Conservation (phyloP, 2,888 invertebrate genomes). For the Hololepta plana region DNA sequence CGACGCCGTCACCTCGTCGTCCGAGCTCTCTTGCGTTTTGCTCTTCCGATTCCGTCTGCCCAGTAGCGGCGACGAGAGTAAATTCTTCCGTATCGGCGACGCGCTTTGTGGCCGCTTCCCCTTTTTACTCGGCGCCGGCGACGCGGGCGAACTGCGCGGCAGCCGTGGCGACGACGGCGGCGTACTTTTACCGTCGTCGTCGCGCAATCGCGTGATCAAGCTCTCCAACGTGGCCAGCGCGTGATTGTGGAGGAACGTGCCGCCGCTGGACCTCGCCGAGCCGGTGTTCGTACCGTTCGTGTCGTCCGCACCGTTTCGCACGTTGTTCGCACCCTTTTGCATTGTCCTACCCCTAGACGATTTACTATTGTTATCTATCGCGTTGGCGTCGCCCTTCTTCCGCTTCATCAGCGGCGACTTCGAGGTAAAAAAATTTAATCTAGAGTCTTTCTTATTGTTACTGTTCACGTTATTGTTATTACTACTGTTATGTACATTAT, state of each 20-base stretch:
- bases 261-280: conserved; percentile 12
- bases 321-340: conserved; percentile 17
- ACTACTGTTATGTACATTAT: conserved; percentile 13
- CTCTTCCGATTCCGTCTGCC: conserved; percentile 57
- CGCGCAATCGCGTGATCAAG: conserved; percentile 35
- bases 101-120: conserved; percentile 59
- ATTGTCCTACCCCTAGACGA: conserved; percentile 12
- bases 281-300: conserved; percentile 8
- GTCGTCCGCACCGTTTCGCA: conserved; percentile 8
- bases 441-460: conserved; percentile 19
- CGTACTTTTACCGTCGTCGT: conserved; percentile 32
- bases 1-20: conserved; percentile 49
- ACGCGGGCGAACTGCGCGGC: conserved; percentile 60
- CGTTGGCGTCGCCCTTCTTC: conserved; percentile 23
- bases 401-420: conserved; percentile 24
- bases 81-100: conserved; percentile 59
- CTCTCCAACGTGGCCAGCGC: conserved; percentile 39
- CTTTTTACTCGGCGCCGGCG: conserved; percentile 53
- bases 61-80: conserved; percentile 71
- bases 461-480: conserved; percentile 10
- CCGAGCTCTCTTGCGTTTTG: conserved; percentile 57
- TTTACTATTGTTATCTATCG: conserved; percentile 9
- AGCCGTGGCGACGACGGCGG: conserved; percentile 40
- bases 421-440: conserved; percentile 23
- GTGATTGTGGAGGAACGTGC: conserved; percentile 27